Evolutionary conservation across 30 jellyfish, hydroid and myxozoan genomes (phyloP), one percentile per base, ranked within the genome.

Genomic region (Hydractinia echinata): DNA sequence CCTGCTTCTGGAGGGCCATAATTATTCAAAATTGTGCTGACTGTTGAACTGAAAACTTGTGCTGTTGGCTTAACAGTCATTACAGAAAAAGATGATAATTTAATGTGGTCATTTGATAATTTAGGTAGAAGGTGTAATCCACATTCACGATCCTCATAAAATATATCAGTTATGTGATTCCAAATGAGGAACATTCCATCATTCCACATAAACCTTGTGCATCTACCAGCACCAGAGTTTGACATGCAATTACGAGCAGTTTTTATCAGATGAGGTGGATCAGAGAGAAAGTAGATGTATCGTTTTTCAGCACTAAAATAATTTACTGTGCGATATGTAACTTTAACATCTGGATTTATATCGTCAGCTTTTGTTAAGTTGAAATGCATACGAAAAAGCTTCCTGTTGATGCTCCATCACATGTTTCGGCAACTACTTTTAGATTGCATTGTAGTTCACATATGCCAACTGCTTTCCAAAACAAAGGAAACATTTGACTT

Each of bases 391-490:
- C n/a, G n/a, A n/a, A n/a, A n/a, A n/a, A n/a, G n/a, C n/a, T n/a
- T n/a, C n/a, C n/a, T n/a, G n/a, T n/a, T n/a, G n/a, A n/a, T n/a
- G n/a, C n/a, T n/a, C n/a, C n/a, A n/a, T n/a, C n/a, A n/a, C n/a
- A n/a, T n/a, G n/a, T n/a, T n/a, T n/a, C n/a, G n/a, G n/a, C n/a
- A n/a, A n/a, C n/a, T n/a, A n/a, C n/a, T n/a, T n/a, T n/a, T 39
- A 77, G 68, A 64, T n/a, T n/a, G 30, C 66, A 61, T 55, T 68
- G 49, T 49, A 72, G 58, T 69, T 88, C 96, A 5, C 67, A 54
- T 21, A 88, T 83, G 15, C 90, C 73, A 16, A 88, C 86, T 8
- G 95, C 95, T 77, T 68, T 83, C 90, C 96, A 89, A 56, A 89
- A 79, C 49, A 89, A 51, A 16, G 95, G 85, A 69, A 89, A 89